Percentiles rank a stretch among this genome's conserved stretches.
Conservation (phyloP, 2,888 invertebrate species). For the Xylota sylvarum region DNA sequence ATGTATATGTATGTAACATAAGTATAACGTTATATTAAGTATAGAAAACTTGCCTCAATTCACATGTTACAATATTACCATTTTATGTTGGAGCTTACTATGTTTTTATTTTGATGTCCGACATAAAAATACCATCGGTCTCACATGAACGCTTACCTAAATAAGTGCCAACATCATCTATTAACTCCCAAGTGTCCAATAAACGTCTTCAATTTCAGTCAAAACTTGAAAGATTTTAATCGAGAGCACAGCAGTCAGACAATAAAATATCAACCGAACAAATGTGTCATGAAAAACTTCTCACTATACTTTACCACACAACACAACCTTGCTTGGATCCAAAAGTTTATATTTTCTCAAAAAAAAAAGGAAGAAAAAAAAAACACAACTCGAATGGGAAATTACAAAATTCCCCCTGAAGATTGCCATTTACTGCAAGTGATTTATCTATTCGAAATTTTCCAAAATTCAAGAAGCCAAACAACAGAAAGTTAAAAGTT, state of each 20-base stretch:
- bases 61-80: too few relatives aligned
- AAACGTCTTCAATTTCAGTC: slow-evolving; percentile 47
- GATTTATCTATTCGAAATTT: slow-evolving; percentile 71
- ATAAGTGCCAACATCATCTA: background rate
- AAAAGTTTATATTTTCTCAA: slow-evolving; percentile 59
- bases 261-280: slow-evolving; percentile 40
- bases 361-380: slow-evolving; percentile 2
- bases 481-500: slow-evolving; percentile 73
- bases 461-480: slow-evolving; percentile 70
- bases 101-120: background rate
- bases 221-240: slow-evolving; percentile 37
- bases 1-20: too few relatives aligned
- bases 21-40: too few relatives aligned
- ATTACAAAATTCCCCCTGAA: slow-evolving; percentile 54
- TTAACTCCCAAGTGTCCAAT: slow-evolving; percentile 60
- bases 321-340: slow-evolving; percentile 18
- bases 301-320: background rate
- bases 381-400: slow-evolving; percentile 39
- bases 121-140: background rate
- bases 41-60: too few relatives aligned
- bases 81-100: too few relatives aligned
- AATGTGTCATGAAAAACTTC: slow-evolving; percentile 55
- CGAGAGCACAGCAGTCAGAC: slow-evolving; percentile 29
- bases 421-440: slow-evolving; percentile 75
- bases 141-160: background rate